A percentile compares a stretch with the other conserved stretches of the same genome.
phyloP scores from a whole-genome alignment of 2,888 invertebrate genomes.

The Drosophila lutescens region DNA sequence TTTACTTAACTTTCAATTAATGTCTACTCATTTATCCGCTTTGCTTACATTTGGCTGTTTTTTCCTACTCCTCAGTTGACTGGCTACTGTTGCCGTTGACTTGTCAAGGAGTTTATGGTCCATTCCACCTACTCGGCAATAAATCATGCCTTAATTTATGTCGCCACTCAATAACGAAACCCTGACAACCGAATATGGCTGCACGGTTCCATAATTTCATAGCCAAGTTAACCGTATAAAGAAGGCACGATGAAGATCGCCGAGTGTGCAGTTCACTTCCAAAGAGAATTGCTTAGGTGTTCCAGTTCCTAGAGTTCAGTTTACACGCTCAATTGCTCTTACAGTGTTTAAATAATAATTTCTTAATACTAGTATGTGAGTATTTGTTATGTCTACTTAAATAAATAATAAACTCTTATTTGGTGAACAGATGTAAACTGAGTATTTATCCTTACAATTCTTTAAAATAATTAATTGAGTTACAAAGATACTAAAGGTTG shows the following conservation, averaged over 20 bases:
- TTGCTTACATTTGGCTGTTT: conserved; percentile 16
- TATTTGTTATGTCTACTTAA: no score
- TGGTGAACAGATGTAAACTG: no score
- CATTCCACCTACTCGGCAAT: conserved; percentile 69
- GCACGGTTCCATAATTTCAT: conserved; percentile 73
- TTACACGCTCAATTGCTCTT: conserved; percentile 9
- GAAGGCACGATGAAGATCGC: conserved; percentile 46
- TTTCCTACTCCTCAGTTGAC: conserved; percentile 18
- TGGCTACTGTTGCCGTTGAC: conserved; percentile 26
- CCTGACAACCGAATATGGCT: conserved; percentile 56
- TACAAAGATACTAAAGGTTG: no score
- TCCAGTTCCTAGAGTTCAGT: conserved; percentile 33
- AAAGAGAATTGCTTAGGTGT: conserved; percentile 32
- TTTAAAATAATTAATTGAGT: no score
- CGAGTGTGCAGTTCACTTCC: conserved; percentile 30
- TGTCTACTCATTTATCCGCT: conserved; percentile 49
- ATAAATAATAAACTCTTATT: no score
- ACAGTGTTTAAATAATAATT: neutral
- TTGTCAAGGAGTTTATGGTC: conserved; percentile 60
- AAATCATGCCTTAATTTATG: conserved; percentile 79
- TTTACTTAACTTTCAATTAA: conserved; percentile 45
- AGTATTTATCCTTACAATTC: no score
- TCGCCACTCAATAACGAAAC: conserved; percentile 57
- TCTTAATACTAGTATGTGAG: neutral
- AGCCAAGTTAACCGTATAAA: conserved; percentile 46